Evolutionary conservation across 1,140 invertebrate species (phyloP), one percentile per base, ranked within the genome.

Genomic region (Uloborus diversus): DNA sequence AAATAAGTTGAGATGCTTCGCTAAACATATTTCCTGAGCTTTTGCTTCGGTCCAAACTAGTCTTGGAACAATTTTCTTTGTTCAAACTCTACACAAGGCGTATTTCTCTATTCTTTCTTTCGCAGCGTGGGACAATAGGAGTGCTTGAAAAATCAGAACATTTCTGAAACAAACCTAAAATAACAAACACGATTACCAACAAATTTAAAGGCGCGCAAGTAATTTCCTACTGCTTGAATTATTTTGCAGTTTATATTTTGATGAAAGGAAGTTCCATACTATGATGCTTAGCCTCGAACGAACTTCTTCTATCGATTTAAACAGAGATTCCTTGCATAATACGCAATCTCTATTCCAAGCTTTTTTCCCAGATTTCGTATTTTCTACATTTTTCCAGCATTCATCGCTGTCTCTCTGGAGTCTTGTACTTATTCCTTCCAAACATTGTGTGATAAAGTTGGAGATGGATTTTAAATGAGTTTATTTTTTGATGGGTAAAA

Each of bases 91-190:
- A 51, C 64, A 49, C 61, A 61, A 33, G 28, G 32, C 25, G 28
- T 17, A n/a, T 20, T 13, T 5, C 30, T 32, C 32, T 62, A 17
- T 20, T n/a, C n/a, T 62, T 33, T 28, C 30, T 33, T 62, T 62
- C n/a, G n/a, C n/a, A n/a, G n/a, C n/a, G n/a, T n/a, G 57, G 37
- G 71, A 75, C 71, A 75, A 75, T 75, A 35, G 71, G 42, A 47
- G 71, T 64, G 32, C 71, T 75, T 75, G 71, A 75, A 75, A 75
- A 75, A 75, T 75, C 57, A 53, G 53, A 64, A 64, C 71, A 49
- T 62, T 47, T 62, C 32, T 27, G 37, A 75, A 30, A 75, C 71
- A 47, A 51, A 51, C 57, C 9, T 53, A 35, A 59, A 75, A 75
- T 75, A 64, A 32, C 71, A 75, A 75, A 75, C 68, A 70, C 53